Evolutionary conservation across 92 coral and sea anemone genomes (phyloP).

Genomic region (Porites evermanni): DNA sequence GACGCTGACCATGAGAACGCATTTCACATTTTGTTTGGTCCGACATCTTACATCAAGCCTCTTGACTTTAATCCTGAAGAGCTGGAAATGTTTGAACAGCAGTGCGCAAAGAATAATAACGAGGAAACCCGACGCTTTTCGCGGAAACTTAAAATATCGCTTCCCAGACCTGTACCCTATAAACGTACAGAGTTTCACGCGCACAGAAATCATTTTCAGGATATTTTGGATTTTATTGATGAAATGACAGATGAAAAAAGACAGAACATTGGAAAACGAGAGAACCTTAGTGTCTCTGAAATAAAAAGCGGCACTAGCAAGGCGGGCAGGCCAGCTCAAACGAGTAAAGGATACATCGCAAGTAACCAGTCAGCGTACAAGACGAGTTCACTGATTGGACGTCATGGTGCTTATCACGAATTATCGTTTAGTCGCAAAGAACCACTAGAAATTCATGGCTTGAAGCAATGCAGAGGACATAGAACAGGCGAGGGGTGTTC

Average conservation of each 20-base stretch:
- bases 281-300: constrained; percentile 12
- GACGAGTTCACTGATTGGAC: not conserved
- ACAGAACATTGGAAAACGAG: not conserved
- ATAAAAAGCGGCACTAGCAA: not conserved
- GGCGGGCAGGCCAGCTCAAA: not conserved
- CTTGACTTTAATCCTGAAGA: constrained; percentile 82
- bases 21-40: constrained; percentile 74
- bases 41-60: constrained; percentile 74
- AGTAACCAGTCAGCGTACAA: constrained; percentile 60
- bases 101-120: not conserved
- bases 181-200: constrained; percentile 28
- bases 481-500: constrained; percentile 50
- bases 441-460: not conserved
- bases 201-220: constrained; percentile 76
- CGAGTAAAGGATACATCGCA: constrained; percentile 23
- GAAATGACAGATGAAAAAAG: constrained; percentile 69
- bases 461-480: constrained; percentile 24
- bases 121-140: not conserved
- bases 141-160: not conserved
- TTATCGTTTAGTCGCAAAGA: not conserved
- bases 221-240: constrained; percentile 85
- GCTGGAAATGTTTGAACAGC: constrained; percentile 82
- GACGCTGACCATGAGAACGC: constrained; percentile 66
- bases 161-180: not conserved
- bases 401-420: constrained; percentile 5